Percentiles rank a stretch among this genome's conserved stretches.
Conservation (phyloP, 1,140 invertebrate species). For the Leptinotarsa defecta region DNA sequence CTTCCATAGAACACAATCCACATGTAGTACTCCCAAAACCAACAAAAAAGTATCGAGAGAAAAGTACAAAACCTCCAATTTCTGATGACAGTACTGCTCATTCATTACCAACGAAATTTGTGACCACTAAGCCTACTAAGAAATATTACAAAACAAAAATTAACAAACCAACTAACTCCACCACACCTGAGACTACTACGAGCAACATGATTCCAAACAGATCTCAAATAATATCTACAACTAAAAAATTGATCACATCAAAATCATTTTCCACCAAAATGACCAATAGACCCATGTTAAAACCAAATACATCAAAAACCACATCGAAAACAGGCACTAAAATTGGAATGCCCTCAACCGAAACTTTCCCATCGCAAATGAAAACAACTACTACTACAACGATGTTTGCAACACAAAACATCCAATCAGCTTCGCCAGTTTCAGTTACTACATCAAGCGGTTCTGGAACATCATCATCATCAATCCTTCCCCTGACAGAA, state of each 20-base stretch:
- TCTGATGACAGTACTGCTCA: not conserved
- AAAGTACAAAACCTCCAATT: not conserved
- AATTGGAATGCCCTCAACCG: not conserved
- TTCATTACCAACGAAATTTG: not conserved
- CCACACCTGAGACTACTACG: not conserved
- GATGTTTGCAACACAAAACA: not conserved
- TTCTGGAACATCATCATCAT: no score
- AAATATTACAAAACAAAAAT: slow-evolving; percentile 4
- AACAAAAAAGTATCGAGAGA: not conserved
- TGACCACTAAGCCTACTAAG: slow-evolving; percentile 15
- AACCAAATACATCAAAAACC: not conserved
- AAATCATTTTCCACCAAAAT: not conserved
- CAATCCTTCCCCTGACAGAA: no score
- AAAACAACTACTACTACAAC: slow-evolving; percentile 1
- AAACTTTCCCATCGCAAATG: not conserved
- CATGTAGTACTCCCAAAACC: not conserved
- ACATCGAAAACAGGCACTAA: not conserved
- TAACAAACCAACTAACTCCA: not conserved
- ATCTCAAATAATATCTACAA: slow-evolving; percentile 9
- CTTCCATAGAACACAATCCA: not conserved
- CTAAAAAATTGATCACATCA: slow-evolving; percentile 7
- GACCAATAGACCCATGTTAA: not conserved
- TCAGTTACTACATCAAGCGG: slow-evolving; percentile 4
- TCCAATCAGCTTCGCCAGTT: not conserved
- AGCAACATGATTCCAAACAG: not conserved